Base-by-base conservation (phyloP, 2,113 vertebrate genomes). In the Sisor rabdophorus region DNA sequence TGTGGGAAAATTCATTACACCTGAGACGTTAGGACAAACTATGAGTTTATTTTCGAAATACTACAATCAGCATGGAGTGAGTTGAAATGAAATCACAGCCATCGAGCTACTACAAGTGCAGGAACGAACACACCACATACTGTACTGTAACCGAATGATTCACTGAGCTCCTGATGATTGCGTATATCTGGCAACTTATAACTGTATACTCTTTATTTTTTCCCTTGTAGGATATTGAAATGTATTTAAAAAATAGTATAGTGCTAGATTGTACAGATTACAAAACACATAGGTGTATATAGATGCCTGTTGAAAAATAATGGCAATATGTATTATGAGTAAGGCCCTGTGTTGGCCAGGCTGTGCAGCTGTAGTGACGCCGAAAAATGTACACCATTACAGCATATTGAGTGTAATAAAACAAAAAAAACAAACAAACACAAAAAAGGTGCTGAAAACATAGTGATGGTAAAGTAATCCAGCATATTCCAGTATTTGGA, bases 31-130 rank as follows among this genome's bases (percentile, higher is more conserved):
- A 67, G 73, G 76, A 79, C 60, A 86, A 89, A 87, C 84, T 87
- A 79, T 84, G 85, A 83, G 87, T 75, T 89, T 81, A 68, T 86
- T 92, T 32, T 87, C 77, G 78, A 80, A 84, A 85, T 84, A 85
- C 81, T 86, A 90, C 87, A 90, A 87, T 81, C 88, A 87, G 85
- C 79, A 83, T 89, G 87, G 85, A 22, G 24, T 75, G 85, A 63
- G 71, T 67, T 76, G 30, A 40, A 71, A 87, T 87, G 85, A 75
- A 84, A 82, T 82, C 77, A 79, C 67, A 82, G 79, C 83, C 70
- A 83, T 84, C 79, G 81, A 84, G 78, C 87, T 84, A 88, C 87
- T 87, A 85, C 84, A 76, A 79, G 82, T 87, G 86, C 84, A 85
- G 70, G 76, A 76, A 86, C 75, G 81, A 80, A 75, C 84, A 79